These are phyloP conservation scores for Asbolus verrucosus DNA, from an alignment of 1,140 invertebrate genomes.

Conservation along the genomic window DNA sequence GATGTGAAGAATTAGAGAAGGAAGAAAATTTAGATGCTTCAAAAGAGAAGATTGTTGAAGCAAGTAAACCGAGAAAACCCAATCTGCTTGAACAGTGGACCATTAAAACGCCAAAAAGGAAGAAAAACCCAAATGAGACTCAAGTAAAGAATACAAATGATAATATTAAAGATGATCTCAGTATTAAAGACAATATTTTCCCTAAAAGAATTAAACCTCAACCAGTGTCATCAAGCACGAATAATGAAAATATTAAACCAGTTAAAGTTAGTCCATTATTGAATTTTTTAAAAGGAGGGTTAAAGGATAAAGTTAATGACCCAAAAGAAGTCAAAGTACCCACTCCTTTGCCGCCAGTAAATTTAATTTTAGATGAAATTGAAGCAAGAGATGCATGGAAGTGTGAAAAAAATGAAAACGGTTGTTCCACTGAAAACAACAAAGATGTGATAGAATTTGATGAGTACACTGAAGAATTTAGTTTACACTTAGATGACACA, in stretches of 20 bases:
- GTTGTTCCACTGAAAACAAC: conserved; percentile 55
- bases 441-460: conserved; percentile 63
- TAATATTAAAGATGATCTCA: conserved; percentile 29
- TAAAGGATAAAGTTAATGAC: conserved; percentile 32
- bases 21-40: conserved; percentile 64
- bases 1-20: conserved; percentile 58
- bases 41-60: conserved; percentile 59
- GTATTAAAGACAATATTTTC: neutral
- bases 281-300: conserved; percentile 48
- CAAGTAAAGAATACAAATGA: conserved; percentile 18
- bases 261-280: conserved; percentile 51
- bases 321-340: conserved; percentile 4
- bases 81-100: conserved; percentile 60
- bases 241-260: too few relatives aligned
- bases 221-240: too few relatives aligned
- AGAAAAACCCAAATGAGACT: conserved; percentile 33
- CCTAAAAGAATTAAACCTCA: conserved; percentile 46
- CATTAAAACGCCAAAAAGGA: conserved; percentile 57
- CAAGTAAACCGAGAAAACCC: conserved; percentile 54
- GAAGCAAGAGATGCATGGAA: conserved; percentile 62
- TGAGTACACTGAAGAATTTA: conserved; percentile 73
- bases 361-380: conserved; percentile 50
- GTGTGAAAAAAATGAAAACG: conserved; percentile 36
- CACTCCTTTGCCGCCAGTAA: neutral
- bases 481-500: conserved; percentile 74